Evolutionary conservation across 2,113 vertebrate genomes (phyloP).

Genomic region (Jaculus jaculus): DNA sequence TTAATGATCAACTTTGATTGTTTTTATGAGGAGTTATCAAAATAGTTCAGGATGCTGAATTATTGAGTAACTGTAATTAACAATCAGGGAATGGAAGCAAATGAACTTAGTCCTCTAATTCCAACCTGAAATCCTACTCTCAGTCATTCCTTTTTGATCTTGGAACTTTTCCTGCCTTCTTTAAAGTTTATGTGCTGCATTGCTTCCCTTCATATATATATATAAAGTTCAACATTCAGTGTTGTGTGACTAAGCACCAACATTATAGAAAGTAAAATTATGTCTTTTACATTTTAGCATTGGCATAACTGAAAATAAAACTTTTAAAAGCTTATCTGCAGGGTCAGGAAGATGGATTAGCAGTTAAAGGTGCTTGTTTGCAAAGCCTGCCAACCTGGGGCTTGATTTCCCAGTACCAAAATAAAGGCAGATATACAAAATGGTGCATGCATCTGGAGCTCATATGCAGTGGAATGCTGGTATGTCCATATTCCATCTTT

Average conservation of each 20-base stretch:
- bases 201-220: background rate
- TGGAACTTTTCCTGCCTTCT: background rate
- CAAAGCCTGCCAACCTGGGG: background rate
- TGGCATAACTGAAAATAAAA: conserved; percentile 12
- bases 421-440: background rate
- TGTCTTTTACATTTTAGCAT: background rate
- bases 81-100: background rate
- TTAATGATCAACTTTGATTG: conserved; percentile 70
- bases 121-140: background rate
- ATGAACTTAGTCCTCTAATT: background rate
- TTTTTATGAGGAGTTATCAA: conserved; percentile 60
- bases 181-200: background rate
- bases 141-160: background rate
- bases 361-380: background rate
- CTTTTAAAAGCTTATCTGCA: background rate
- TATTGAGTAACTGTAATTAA: conserved; percentile 70
- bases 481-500: no score
- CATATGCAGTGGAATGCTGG: no score
- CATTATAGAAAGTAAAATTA: conserved; percentile 27
- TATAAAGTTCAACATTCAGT: background rate
- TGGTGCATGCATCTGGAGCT: no score
- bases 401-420: background rate
- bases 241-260: background rate
- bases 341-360: background rate
- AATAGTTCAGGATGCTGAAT: conserved; percentile 74